Conservation (phyloP, 2,888 invertebrate genomes). For the Phymatocera aterrima region DNA sequence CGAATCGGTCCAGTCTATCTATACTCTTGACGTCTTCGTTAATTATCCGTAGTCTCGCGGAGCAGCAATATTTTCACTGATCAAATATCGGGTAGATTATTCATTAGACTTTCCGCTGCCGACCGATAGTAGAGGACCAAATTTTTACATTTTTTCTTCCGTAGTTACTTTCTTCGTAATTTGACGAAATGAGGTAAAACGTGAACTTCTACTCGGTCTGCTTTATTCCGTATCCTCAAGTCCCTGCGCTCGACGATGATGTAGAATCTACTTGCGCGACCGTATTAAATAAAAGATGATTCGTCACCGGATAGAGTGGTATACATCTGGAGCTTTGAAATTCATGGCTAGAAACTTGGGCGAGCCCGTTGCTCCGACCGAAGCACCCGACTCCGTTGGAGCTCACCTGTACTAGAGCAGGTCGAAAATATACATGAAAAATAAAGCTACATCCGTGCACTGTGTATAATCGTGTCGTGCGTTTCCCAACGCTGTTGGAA, state of each 20-base stretch:
- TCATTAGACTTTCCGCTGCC: no score
- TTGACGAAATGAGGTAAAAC: not conserved
- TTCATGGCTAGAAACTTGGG: constrained; percentile 32
- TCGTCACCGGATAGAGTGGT: not conserved
- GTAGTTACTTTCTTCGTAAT: not conserved
- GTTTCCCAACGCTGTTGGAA: not conserved
- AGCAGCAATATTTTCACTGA: not conserved
- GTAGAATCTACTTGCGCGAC: not conserved
- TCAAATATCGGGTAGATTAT: no score
- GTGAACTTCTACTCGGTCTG: not conserved
- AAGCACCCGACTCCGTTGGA: not conserved
- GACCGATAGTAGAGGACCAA: no score
- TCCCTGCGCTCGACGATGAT: not conserved
- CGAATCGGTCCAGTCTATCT: not conserved
- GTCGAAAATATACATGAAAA: not conserved
- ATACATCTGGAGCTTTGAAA: constrained; percentile 9
- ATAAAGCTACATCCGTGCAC: not conserved
- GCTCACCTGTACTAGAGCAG: not conserved
- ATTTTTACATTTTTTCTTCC: not conserved
- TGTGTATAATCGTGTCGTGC: no score
- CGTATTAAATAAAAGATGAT: constrained; percentile 26
- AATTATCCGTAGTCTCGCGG: not conserved
- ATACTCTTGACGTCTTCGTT: not conserved
- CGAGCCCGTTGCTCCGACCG: not conserved
- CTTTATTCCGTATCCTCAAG: not conserved